Evolutionary conservation across 1,140 invertebrate genomes (phyloP).

Genomic region (Oppia nitens): DNA sequence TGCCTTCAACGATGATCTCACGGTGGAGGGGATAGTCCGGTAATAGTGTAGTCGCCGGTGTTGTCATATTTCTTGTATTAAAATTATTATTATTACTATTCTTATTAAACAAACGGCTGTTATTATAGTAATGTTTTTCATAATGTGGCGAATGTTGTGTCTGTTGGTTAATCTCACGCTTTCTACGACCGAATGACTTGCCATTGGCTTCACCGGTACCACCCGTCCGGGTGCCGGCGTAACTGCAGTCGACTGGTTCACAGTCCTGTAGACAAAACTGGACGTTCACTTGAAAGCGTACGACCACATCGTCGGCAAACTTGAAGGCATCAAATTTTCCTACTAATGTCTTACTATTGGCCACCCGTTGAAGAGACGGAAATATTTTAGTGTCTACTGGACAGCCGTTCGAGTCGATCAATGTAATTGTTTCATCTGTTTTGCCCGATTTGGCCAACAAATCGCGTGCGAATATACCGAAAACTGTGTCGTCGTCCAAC

Average conservation of each 20-base stretch:
- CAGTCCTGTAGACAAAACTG: conserved; percentile 45
- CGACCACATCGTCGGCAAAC: conserved; percentile 46
- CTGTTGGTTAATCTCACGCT: conserved; percentile 1
- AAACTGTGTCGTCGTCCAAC: conserved; percentile 31
- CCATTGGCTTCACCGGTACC: not conserved
- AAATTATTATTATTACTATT: not conserved
- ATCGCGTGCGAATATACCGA: conserved; percentile 37
- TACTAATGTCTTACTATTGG: conserved; percentile 22
- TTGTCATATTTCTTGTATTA: conserved; percentile 3
- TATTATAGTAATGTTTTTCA: no score
- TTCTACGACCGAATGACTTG: conserved; percentile 13
- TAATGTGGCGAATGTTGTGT: not conserved
- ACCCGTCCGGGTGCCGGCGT: not conserved
- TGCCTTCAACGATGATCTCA: conserved; percentile 26
- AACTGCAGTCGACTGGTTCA: conserved; percentile 32
- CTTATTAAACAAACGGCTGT: not conserved
- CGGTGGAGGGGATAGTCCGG: conserved; percentile 26
- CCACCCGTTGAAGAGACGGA: conserved; percentile 31
- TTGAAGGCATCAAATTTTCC: conserved; percentile 48
- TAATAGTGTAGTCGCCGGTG: conserved; percentile 17
- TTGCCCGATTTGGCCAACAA: conserved; percentile 36
- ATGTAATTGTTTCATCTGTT: conserved; percentile 30
- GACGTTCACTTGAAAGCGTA: conserved; percentile 47
- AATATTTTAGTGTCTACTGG: conserved; percentile 37
- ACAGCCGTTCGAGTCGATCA: conserved; percentile 34